These are phyloP conservation scores for Bubalus kerabau DNA, from an alignment of 2,113 vertebrate species.

Conservation along the genomic window DNA sequence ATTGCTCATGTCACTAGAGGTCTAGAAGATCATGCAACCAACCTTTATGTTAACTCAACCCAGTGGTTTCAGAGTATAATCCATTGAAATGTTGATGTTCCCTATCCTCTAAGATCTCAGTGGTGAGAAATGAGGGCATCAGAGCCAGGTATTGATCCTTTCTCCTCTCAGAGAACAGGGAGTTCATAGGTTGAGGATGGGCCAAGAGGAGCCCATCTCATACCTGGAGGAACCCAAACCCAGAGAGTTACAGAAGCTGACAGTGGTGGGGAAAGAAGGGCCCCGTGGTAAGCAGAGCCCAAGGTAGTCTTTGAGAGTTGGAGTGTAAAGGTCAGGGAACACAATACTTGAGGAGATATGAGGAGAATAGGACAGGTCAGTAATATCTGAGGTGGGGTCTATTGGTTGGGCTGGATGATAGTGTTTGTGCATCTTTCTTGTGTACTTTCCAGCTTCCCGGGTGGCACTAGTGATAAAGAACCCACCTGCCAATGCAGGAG, in stretches of 20 bases:
- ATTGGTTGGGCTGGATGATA: not conserved
- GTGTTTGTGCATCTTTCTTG: not conserved
- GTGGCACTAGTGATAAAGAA: not conserved
- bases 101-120: not conserved
- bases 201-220: not conserved
- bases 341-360: not conserved
- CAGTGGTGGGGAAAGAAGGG: not conserved
- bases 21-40: not conserved
- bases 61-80: not conserved
- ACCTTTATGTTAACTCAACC: not conserved
- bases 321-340: not conserved
- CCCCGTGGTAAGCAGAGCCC: not conserved
- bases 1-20: not conserved
- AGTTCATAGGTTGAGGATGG: not conserved
- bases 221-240: not conserved
- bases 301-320: not conserved
- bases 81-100: not conserved
- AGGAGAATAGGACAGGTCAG: not conserved
- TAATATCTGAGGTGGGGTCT: not conserved
- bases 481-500: not conserved
- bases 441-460: rapidly evolving
- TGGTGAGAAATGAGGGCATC: not conserved
- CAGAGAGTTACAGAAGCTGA: not conserved
- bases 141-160: not conserved
- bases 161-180: not conserved